Percentiles rank a stretch among this genome's conserved stretches.
Evolutionary conservation across 1,140 invertebrate genomes (phyloP).

Genomic region (Scaptomyza montana): DNA sequence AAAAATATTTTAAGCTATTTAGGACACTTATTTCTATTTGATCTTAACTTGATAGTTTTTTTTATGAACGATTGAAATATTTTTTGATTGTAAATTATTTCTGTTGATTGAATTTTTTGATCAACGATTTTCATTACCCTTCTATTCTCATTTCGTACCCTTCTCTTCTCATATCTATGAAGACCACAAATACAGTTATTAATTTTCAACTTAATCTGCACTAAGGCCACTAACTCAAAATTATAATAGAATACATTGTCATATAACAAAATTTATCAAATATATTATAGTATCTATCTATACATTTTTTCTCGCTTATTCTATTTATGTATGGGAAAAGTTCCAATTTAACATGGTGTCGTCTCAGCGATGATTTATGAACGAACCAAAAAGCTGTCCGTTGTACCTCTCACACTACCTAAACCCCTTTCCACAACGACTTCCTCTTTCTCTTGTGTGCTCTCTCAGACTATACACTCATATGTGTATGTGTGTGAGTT

Average conservation of each 20-base stretch:
- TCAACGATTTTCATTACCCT: not conserved
- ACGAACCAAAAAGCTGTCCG: slow-evolving; percentile 60
- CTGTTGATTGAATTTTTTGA: too few relatives aligned
- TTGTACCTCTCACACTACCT: slow-evolving; percentile 35
- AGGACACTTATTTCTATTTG: too few relatives aligned
- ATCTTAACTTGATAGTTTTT: too few relatives aligned
- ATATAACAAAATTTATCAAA: slow-evolving; percentile 14
- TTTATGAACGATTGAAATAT: too few relatives aligned
- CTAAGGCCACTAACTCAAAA: slow-evolving; percentile 2
- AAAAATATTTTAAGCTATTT: too few relatives aligned
- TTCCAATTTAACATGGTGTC: slow-evolving; percentile 81
- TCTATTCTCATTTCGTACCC: too few relatives aligned
- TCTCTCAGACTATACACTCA: slow-evolving; percentile 16
- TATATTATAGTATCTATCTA: slow-evolving; percentile 10
- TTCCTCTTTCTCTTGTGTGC: slow-evolving; percentile 2
- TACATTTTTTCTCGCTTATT: slow-evolving; percentile 43
- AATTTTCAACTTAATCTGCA: not conserved
- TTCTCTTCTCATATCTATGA: too few relatives aligned
- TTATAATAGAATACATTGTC: slow-evolving; percentile 6
- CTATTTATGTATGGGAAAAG: slow-evolving; percentile 79
- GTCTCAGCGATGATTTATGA: slow-evolving; percentile 78
- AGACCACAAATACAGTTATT: not conserved
- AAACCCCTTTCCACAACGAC: not conserved
- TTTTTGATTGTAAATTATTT: too few relatives aligned
- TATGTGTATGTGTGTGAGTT: slow-evolving; percentile 21